Evolutionary conservation across 2,797 vertebrate genomes (phyloP), one percentile per base, ranked within the genome.

Genomic region (Glossophaga mutica): DNA sequence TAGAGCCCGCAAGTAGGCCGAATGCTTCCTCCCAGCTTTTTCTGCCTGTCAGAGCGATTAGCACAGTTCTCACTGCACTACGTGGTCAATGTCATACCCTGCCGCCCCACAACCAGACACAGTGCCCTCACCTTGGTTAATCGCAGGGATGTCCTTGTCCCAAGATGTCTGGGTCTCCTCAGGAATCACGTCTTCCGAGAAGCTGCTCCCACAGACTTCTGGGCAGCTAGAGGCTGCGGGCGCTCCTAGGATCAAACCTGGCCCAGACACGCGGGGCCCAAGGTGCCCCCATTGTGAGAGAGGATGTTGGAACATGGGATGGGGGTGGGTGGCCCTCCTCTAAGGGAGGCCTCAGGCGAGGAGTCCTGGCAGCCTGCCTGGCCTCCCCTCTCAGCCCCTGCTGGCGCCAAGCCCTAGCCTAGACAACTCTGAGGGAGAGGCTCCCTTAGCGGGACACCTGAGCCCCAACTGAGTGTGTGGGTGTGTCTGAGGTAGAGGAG

Each of bases 51-150:
- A 5, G 39, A n/a, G 22, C 11, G 1, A 24, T 18, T 52, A 14
- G 32, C 2, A 0, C 5, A 18, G 19, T 6, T 83, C 67, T 81
- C 57, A 21, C 52, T 59, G 48, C 34, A 32, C 22, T 29, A n/a
- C 29, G 3, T 0, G 5, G 26, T 59, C 24, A 32, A 5, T 59
- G 11, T 73, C 26, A 29, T 6, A 11, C 22, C 1, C 67, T 39
- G 42, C 37, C 15, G 14, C 44, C 15, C 52, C 44, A 3, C 0
- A 0, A 46, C 50, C 29, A 24, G 39, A 73, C 9, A n/a, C 10
- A 0, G 14, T 3, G 32, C 1, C 24, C 96, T 95, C 85, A 98
- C 98, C 97, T 97, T 97, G 97, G 57, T 98, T 98, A 92, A 98
- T 97, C 0, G 84, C 94, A 22, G 97, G 98, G 24, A 98, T 98